A percentile compares a stretch with the other conserved stretches of the same genome.
Evolutionary conservation across 2,113 vertebrate genomes (phyloP).

Genomic region (Centrocercus urophasianus): DNA sequence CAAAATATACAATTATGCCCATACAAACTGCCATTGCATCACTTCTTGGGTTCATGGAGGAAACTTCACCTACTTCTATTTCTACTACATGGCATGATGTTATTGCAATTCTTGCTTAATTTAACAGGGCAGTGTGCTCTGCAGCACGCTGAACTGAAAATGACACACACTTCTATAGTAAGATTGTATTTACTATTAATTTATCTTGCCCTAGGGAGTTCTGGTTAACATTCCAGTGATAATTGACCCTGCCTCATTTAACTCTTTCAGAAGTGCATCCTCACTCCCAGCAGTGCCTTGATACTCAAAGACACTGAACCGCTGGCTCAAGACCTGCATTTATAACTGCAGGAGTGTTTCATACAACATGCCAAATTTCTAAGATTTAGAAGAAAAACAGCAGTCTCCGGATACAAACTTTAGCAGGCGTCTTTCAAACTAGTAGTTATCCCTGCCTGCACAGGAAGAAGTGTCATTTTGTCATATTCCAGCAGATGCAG

Average conservation of each 20-base stretch:
- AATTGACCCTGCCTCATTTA: constrained; percentile 54
- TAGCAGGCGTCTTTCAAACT: not conserved
- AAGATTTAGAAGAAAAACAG: not conserved
- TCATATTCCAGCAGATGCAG: not conserved
- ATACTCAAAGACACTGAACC: not conserved
- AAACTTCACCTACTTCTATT: constrained; percentile 67
- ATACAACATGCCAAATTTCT: not conserved
- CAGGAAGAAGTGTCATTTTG: not conserved
- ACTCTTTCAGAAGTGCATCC: constrained; percentile 3
- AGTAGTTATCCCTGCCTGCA: not conserved
- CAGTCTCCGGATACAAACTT: not conserved
- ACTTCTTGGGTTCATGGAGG: constrained; percentile 45
- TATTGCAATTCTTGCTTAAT: constrained; percentile 75
- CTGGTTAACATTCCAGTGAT: constrained; percentile 60
- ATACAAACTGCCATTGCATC: constrained; percentile 72
- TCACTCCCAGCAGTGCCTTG: not conserved
- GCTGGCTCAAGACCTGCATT: not conserved
- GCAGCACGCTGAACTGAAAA: constrained; percentile 50
- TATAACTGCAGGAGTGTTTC: not conserved
- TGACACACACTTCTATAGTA: not conserved
- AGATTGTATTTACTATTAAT: constrained; percentile 63
- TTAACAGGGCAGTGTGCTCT: constrained; percentile 67
- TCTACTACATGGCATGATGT: constrained; percentile 46
- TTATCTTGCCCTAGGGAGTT: constrained; percentile 55
- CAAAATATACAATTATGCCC: constrained; percentile 88